Base-by-base conservation (phyloP, 2,113 vertebrate species). In the Cricetomys ansorgei region DNA sequence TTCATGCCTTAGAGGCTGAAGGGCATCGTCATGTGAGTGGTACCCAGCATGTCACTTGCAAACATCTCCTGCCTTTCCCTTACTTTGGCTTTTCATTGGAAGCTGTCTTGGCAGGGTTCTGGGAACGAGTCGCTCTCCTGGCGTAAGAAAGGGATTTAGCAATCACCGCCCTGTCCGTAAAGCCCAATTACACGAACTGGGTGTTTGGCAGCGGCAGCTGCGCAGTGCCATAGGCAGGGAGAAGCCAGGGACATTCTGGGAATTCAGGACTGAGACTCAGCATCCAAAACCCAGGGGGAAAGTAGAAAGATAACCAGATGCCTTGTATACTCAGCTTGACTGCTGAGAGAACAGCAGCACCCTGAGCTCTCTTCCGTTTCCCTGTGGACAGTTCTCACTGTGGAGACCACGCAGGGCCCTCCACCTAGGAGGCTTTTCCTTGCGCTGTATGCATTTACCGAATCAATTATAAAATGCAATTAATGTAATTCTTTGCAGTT, bases 211-310 rank as follows among this genome's bases (percentile, higher is more conserved):
- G 72, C 69, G 73, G 88, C 79, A 97, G 88, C 64, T 96, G 96
- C n/a, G 27, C 8, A 53, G 45, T 21, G 72, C n/a, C 86, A 55
- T 48, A 43, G 64, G 92, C 62, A 0, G 0, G 17, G 88, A 97
- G 70, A 50, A 94, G 19, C 64, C 91, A 80, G 1, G n/a, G n/a
- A 67, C 97, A 89, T 97, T 98, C 97, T 75, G 81, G 76, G 92
- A 85, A 76, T 88, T 93, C 27, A 76, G 91, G 96, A 76, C 75
- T 77, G 89, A 89, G 77, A 95, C 1, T 57, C 77, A 77, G 90
- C 70, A 88, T 77, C 92, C 79, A 85, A 84, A 80, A 62, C n/a
- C 92, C 76, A 59, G 75, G 72, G 81, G 95, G 89, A 86, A 65
- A 94, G 23, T 4, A 67, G 73, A 75, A 43, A 57, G 85, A 96